Base-by-base conservation (phyloP, 1,140 invertebrate species). In the Pseudomyrmex flavicornis region DNA sequence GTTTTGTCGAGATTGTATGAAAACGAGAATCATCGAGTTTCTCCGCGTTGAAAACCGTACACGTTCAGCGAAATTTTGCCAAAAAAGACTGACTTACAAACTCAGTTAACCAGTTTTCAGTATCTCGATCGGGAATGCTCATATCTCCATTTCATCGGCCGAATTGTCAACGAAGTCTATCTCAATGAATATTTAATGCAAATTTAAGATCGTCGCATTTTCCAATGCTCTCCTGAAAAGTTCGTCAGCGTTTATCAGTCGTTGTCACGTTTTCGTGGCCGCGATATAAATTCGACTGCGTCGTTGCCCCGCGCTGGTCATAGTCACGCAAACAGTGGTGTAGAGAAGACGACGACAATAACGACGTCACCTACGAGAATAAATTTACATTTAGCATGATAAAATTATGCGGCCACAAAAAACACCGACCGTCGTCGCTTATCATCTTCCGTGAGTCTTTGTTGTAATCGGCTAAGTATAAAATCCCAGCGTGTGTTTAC, bases 131-230 rank as follows among this genome's bases (percentile, higher is more conserved):
- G 73, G 68, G 84, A 88, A 88, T 86, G 79, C 52, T 13, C 63
- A 63, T 88, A 88, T 89, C 88, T 75, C 63, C 63, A 79, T 66
- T 88, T 59, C 75, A 88, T 89, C 84, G 83, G 76, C 69, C 86
- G 82, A 50, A 9, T 73, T 86, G 87, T 86, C 86, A 86, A 54
- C 84, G 54, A 56, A 22, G 20, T 85, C 84, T 84, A 77, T 84
- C 52, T 62, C 80, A 82, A 89, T 88, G 72, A 89, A 89, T 88
- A 65, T 88, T 89, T 89, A 88, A 88, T 89, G 88, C 63, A 85
- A 89, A 89, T 89, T 88, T 88, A 88, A 89, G 35, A 3, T 35
- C 35, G 0, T 17, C 17, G 48, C 13, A 15, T 35, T 44, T 9
- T 12, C 2, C 5, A 15, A 10, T 35, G n/a, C 46, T 20, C 48